Evolutionary conservation across 2,113 vertebrate genomes (phyloP).

Genomic region (Dipodomys merriami): DNA sequence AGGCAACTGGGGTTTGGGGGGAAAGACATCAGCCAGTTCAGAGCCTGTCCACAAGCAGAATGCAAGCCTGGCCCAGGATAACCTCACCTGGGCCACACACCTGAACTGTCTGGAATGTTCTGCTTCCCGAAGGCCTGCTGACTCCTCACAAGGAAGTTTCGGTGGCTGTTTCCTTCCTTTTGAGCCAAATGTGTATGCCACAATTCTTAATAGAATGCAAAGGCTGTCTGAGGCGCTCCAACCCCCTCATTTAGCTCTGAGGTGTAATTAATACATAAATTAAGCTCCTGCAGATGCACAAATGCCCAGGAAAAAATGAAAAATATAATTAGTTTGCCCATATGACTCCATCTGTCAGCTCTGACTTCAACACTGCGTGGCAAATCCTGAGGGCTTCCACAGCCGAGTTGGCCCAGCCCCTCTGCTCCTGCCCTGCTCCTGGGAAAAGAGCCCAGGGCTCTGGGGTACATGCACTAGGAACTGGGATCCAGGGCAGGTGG

Average conservation of each 20-base stretch:
- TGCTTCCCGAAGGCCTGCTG: background rate
- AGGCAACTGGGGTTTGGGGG: background rate
- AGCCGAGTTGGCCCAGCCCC: accelerated
- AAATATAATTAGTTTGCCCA: slow-evolving; percentile 87
- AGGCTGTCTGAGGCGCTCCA: slow-evolving; percentile 74
- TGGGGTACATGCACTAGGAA: accelerated
- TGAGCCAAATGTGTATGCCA: background rate
- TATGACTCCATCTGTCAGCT: slow-evolving; percentile 86
- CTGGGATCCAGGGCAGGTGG: background rate
- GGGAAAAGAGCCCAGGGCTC: background rate
- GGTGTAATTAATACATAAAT: slow-evolving; percentile 87
- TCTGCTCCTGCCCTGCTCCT: background rate
- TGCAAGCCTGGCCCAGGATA: background rate
- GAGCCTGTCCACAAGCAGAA: background rate
- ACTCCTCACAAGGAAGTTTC: background rate
- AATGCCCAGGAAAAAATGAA: slow-evolving; percentile 81
- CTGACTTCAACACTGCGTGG: slow-evolving; percentile 80
- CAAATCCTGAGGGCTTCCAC: slow-evolving; percentile 43
- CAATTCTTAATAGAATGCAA: slow-evolving; percentile 65
- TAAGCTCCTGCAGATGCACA: slow-evolving; percentile 83
- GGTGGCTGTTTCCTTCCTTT: slow-evolving; percentile 7
- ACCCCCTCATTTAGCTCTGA: slow-evolving; percentile 83
- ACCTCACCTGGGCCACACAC: background rate
- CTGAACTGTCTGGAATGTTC: background rate
- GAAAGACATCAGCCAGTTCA: background rate